Evolutionary conservation across 2,113 vertebrate genomes (phyloP), one percentile per base, ranked within the genome.

Genomic region (Pangasianodon hypophthalmus): DNA sequence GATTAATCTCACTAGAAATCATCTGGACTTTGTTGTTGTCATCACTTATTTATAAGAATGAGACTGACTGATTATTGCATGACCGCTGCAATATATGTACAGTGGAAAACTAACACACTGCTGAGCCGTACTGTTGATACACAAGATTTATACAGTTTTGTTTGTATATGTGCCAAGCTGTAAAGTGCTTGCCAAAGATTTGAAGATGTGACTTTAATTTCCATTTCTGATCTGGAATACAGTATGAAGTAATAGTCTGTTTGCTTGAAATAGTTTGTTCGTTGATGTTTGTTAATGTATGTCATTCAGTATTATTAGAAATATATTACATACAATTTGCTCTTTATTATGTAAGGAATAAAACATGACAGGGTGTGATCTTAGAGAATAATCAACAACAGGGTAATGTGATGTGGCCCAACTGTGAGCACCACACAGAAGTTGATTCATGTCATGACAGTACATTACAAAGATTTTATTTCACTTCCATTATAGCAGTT

Each of bases 81-180:
- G 32, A 46, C 19, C 85, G 26, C 56, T 81, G 37, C 13, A 58
- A 32, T 85, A 18, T 75, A 18, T 16, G 10, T 48, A 60, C 50
- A 60, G 29, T 60, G 77, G 24, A 71, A 85, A 46, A 41, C 9
- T 21, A n/a, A 52, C 10, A 77, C 41, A 46, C 54, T 8, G 2
- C 32, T 82, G 29, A 77, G 44, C 24, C 14, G 16, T 44, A n/a
- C 9, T n/a, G 69, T 48, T 77, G 11, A 56, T 50, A 13, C 37
- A 50, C 26, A 71, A 67, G 41, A 80, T 64, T 84, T 41, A 48
- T 50, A 32, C 18, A 56, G 84, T 80, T 85, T 88, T 81, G 11
- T 54, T 46, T 80, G 48, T 67, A 32, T 8, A 46, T 26, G 24
- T 48, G 52, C 89, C 81, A 84, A 62, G 37, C 60, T 46, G n/a